Conservation (phyloP, 2,888 invertebrate genomes). For the Zaprionus lineosus region DNA sequence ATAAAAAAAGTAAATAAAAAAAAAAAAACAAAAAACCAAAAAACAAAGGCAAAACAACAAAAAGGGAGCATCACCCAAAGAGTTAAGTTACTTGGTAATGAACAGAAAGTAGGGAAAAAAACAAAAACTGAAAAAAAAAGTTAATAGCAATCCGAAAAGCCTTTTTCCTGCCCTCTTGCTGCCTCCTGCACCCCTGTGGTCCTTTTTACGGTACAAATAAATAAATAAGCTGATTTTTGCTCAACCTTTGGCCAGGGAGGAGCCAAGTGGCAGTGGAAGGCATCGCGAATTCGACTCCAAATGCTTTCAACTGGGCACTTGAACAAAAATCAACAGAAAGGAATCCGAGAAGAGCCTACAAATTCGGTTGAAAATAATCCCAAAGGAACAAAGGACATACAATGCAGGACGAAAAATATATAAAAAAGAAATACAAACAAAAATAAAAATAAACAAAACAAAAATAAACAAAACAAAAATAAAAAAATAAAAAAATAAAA, state of each 20-base stretch:
- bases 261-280: conserved; percentile 40
- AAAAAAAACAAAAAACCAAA: too few relatives aligned
- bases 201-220: conserved; percentile 45
- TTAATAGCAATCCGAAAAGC: conserved; percentile 20
- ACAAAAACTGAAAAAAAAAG: conserved; percentile 13
- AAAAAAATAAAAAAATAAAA: conserved; percentile 49
- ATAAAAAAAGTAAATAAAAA: too few relatives aligned
- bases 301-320: conserved; percentile 51
- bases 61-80: conserved; percentile 50
- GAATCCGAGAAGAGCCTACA: too few relatives aligned
- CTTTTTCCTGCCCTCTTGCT: conserved; percentile 21
- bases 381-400: conserved; percentile 2
- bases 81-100: conserved; percentile 54
- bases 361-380: too few relatives aligned
- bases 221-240: conserved; percentile 72
- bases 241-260: conserved; percentile 40
- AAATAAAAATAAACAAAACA: conserved; percentile 1
- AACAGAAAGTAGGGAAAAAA: too few relatives aligned
- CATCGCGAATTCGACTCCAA: conserved; percentile 26
- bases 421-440: conserved; percentile 16
- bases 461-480: conserved; percentile 33
- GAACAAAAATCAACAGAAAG: conserved; percentile 33
- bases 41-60: too few relatives aligned
- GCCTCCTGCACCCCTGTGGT: not conserved
- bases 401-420: too few relatives aligned